Percentiles rank a stretch among this genome's conserved stretches.
These are phyloP conservation scores for Clepsis dumicolana DNA, from an alignment of 2,888 invertebrate species.

Conservation along the genomic window DNA sequence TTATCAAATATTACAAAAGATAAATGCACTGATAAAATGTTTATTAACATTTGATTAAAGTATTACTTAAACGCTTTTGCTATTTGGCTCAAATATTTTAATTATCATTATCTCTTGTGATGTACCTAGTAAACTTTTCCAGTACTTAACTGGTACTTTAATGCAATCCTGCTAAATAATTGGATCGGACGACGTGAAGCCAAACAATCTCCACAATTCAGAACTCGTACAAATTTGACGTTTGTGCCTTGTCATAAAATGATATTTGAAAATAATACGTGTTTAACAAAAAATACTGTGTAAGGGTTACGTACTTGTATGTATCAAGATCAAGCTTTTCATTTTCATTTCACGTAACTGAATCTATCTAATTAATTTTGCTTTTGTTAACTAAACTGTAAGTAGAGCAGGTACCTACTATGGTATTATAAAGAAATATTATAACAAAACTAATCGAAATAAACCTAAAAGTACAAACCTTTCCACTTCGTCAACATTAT, in stretches of 20 bases:
- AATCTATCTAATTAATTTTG: too few relatives aligned
- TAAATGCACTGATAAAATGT: slow-evolving; percentile 3
- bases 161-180: slow-evolving; percentile 47
- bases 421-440: background rate
- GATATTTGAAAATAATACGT: background rate
- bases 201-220: slow-evolving; percentile 50
- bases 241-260: background rate
- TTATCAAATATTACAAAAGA: background rate
- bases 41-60: slow-evolving; percentile 2
- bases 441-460: background rate
- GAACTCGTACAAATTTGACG: slow-evolving; percentile 25
- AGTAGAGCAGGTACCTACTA: too few relatives aligned
- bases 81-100: background rate
- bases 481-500: slow-evolving; percentile 50
- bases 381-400: too few relatives aligned
- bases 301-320: too few relatives aligned
- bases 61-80: background rate
- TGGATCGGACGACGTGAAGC: slow-evolving; percentile 55
- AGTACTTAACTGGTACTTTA: background rate
- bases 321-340: too few relatives aligned
- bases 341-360: too few relatives aligned
- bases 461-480: slow-evolving; percentile 52
- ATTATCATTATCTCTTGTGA: background rate
- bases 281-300: background rate
- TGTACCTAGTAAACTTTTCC: background rate